phyloP scores from a whole-genome alignment of 2,113 vertebrate genomes.

The Gopherus flavomarginatus region DNA sequence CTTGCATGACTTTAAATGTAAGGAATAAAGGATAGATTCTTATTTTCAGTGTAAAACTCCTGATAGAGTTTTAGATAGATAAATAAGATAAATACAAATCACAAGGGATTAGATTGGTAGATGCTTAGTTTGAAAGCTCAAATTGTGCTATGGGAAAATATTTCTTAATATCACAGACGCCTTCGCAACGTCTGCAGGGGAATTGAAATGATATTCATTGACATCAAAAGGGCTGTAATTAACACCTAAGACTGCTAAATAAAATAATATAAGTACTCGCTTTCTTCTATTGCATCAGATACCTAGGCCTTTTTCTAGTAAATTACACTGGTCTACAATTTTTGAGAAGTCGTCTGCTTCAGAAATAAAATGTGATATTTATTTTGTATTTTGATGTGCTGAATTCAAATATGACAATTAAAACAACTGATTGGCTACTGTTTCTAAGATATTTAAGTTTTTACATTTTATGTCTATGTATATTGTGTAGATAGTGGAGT shows the following conservation, averaged over 20 bases:
- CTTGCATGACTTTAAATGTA: background rate
- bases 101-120: background rate
- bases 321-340: background rate
- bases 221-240: constrained; percentile 72
- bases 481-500: no score
- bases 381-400: no score
- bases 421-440: no score
- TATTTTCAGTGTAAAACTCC: background rate
- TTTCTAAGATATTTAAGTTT: no score
- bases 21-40: background rate
- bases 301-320: constrained; percentile 3
- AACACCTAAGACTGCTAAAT: constrained; percentile 39
- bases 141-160: constrained; percentile 56
- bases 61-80: no score
- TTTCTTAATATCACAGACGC: constrained; percentile 36
- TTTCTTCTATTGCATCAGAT: constrained; percentile 11
- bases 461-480: no score
- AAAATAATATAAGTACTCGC: constrained; percentile 58
- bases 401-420: no score
- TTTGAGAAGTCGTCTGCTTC: no score
- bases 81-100: background rate
- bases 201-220: constrained; percentile 48
- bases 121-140: constrained; percentile 1
- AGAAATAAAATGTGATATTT: no score
- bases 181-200: constrained; percentile 64